Conservation (phyloP, 2,113 vertebrate genomes). For the Nibea albiflora region DNA sequence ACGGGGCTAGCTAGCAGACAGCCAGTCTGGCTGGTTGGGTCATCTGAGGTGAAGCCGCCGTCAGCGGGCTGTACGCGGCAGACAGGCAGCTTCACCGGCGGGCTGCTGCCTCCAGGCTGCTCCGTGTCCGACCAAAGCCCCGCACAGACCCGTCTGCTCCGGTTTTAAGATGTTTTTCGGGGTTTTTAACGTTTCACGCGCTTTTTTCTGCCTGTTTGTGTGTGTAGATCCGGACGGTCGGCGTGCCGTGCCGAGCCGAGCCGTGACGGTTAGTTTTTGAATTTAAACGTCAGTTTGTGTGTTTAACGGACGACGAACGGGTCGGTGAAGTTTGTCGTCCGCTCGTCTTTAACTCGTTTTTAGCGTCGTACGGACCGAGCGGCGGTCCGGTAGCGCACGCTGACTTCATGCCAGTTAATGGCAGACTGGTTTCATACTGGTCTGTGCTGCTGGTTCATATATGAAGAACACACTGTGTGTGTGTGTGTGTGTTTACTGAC, state of each 20-base stretch:
- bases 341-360: background rate
- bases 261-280: no score
- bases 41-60: slow-evolving; percentile 77
- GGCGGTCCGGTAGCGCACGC: slow-evolving; percentile 27
- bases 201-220: no score
- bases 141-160: no score
- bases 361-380: background rate
- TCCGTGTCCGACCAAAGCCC: no score
- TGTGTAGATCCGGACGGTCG: no score
- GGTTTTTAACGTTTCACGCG: no score
- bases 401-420: slow-evolving; percentile 50
- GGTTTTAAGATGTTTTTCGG: no score
- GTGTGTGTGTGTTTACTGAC: no score
- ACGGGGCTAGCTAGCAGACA: slow-evolving; percentile 72
- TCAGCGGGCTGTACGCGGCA: slow-evolving; percentile 38
- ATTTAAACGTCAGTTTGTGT: no score
- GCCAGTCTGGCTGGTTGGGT: slow-evolving; percentile 67
- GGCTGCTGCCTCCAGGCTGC: no score
- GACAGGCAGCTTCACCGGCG: background rate
- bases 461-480: no score
- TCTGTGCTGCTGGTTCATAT: background rate
- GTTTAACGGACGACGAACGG: background rate
- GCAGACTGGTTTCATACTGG: slow-evolving; percentile 43
- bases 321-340: background rate
- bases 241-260: rapidly evolving